Percentiles rank a stretch among this genome's conserved stretches.
These are phyloP conservation scores for Castor canadensis DNA, from an alignment of 2,113 vertebrate genomes.

Conservation along the genomic window DNA sequence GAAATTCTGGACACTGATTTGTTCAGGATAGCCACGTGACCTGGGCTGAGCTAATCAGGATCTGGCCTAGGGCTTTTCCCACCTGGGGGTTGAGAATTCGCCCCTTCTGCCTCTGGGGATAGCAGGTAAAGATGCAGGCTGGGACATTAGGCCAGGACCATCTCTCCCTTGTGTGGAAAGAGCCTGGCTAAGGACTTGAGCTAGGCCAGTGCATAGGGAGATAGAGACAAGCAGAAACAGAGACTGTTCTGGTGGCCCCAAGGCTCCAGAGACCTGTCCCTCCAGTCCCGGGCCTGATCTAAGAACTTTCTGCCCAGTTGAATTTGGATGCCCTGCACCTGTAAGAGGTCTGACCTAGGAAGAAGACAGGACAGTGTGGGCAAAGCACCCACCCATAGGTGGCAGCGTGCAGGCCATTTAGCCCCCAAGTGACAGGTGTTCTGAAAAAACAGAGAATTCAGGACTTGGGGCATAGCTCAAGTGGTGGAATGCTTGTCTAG, in stretches of 20 bases:
- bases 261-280: not conserved
- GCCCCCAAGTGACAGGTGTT: not conserved
- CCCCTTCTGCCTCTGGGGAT: not conserved
- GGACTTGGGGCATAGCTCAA: too few relatives aligned
- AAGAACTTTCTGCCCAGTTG: not conserved
- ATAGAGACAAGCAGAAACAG: not conserved
- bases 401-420: not conserved
- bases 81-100: not conserved
- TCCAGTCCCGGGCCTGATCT: not conserved
- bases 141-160: not conserved
- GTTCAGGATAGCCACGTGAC: not conserved
- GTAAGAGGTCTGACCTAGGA: not conserved
- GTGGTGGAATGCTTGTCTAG: too few relatives aligned
- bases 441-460: not conserved
- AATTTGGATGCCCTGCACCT: not conserved
- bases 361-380: fast-evolving
- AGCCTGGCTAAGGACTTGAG: not conserved
- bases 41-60: not conserved
- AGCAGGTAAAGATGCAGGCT: not conserved
- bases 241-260: not conserved
- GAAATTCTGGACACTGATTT: not conserved
- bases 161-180: not conserved
- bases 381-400: not conserved
- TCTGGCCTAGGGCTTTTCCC: not conserved
- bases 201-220: not conserved